Percentiles rank a stretch among this genome's conserved stretches.
phyloP scores from a whole-genome alignment of 2,888 invertebrate genomes.

The Anarsia innoxiella region DNA sequence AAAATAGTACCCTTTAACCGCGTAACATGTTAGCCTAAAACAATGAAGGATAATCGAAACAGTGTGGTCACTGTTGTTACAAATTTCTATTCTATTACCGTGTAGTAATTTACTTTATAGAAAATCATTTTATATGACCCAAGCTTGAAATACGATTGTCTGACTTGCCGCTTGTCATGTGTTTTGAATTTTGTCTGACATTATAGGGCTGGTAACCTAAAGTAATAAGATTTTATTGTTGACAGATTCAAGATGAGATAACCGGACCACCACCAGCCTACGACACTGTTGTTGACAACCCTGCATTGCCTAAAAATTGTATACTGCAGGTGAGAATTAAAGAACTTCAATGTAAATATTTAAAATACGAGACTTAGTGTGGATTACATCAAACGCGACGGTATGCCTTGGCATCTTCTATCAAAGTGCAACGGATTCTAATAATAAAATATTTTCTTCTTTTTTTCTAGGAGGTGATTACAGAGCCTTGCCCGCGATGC shows the following conservation, averaged over 20 bases:
- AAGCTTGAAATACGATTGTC: no score
- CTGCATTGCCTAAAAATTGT: conserved; percentile 37
- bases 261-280: conserved; percentile 81
- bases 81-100: no score
- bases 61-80: no score
- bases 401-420: no score
- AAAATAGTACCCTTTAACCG: conserved; percentile 1
- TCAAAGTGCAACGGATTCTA: no score
- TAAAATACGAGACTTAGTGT: no score
- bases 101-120: no score
- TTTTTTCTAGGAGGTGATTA: conserved; percentile 48
- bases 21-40: conserved; percentile 5
- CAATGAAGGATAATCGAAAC: conserved; percentile 2
- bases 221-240: conserved; percentile 10
- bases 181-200: not conserved
- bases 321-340: conserved; percentile 35
- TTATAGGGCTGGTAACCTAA: no score
- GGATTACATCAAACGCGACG: no score
- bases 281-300: conserved; percentile 56
- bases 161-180: not conserved
- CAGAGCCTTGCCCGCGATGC: conserved; percentile 42
- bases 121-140: no score
- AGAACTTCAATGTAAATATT: no score
- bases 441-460: not conserved
- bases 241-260: conserved; percentile 45